These are phyloP conservation scores for Coptotermes formosanus DNA, from an alignment of 1,140 invertebrate genomes.

Conservation along the genomic window DNA sequence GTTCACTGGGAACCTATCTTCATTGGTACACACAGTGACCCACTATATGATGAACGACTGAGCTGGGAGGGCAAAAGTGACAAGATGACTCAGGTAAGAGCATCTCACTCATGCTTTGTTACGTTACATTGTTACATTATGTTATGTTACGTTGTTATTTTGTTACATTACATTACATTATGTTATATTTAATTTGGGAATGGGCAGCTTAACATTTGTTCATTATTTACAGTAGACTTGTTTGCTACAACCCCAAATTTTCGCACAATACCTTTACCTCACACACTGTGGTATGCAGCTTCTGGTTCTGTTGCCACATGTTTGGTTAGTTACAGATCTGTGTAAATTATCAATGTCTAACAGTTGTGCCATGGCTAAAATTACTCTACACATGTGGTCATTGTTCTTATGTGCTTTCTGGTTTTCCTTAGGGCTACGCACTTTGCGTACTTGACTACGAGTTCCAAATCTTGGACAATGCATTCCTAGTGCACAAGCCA, in stretches of 20 bases:
- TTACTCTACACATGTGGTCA: not conserved
- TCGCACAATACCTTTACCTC: too few relatives aligned
- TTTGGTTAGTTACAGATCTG: too few relatives aligned
- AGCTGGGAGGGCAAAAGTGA: slow-evolving; percentile 89
- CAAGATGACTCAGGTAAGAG: slow-evolving; percentile 87
- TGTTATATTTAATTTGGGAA: too few relatives aligned
- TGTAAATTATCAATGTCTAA: not conserved
- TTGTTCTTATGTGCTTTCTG: slow-evolving; percentile 29
- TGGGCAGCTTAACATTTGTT: too few relatives aligned
- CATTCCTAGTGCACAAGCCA: slow-evolving; percentile 83
- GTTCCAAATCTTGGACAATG: slow-evolving; percentile 86
- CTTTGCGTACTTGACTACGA: slow-evolving; percentile 86
- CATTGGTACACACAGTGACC: slow-evolving; percentile 82
- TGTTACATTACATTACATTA: too few relatives aligned
- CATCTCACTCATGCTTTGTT: not conserved
- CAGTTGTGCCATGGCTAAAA: not conserved
- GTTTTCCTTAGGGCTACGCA: slow-evolving; percentile 71
- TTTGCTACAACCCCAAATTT: too few relatives aligned
- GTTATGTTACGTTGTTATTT: too few relatives aligned
- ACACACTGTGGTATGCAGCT: too few relatives aligned
- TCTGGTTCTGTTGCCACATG: too few relatives aligned
- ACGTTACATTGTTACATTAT: not conserved
- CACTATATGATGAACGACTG: slow-evolving; percentile 82
- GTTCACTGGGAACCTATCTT: slow-evolving; percentile 90
- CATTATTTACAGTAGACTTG: too few relatives aligned